A percentile compares a stretch with the other conserved stretches of the same genome.
Conservation (phyloP, 2,797 vertebrate genomes). For the Spinus pinus region DNA sequence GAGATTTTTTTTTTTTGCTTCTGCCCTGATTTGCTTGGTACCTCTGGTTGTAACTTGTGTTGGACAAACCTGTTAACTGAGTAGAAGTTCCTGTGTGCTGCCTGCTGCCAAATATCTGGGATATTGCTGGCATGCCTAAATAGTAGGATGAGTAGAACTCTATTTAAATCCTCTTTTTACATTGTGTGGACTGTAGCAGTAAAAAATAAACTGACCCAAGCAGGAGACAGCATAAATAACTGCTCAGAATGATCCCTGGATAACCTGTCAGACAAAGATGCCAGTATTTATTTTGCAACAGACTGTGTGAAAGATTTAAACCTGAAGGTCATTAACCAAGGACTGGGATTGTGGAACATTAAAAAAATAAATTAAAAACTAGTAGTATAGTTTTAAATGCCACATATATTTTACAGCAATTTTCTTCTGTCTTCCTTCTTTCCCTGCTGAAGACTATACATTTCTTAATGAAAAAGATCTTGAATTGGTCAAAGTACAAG, state of each 20-base stretch:
- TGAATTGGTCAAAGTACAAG: background rate
- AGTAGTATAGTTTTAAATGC: background rate
- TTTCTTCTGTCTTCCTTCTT: background rate
- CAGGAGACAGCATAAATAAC: background rate
- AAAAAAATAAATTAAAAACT: fast-evolving
- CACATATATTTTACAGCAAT: background rate
- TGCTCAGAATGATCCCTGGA: background rate
- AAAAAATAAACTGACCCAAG: background rate
- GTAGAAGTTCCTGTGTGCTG: background rate
- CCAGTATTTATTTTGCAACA: background rate
- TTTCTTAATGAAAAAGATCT: background rate
- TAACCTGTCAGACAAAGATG: background rate
- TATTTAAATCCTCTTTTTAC: background rate
- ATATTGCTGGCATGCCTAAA: background rate
- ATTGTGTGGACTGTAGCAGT: background rate
- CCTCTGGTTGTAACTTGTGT: background rate
- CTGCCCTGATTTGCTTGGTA: background rate
- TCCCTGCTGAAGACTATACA: background rate
- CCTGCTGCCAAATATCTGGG: background rate
- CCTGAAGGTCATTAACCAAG: background rate
- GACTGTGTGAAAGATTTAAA: background rate
- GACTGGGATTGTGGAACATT: background rate
- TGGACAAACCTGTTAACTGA: background rate
- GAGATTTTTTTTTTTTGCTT: background rate
- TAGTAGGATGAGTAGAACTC: background rate